Percentiles rank a stretch among this genome's conserved stretches.
Evolutionary conservation across 2,113 vertebrate genomes (phyloP).

Genomic region (Amphilophus citrinellus): DNA sequence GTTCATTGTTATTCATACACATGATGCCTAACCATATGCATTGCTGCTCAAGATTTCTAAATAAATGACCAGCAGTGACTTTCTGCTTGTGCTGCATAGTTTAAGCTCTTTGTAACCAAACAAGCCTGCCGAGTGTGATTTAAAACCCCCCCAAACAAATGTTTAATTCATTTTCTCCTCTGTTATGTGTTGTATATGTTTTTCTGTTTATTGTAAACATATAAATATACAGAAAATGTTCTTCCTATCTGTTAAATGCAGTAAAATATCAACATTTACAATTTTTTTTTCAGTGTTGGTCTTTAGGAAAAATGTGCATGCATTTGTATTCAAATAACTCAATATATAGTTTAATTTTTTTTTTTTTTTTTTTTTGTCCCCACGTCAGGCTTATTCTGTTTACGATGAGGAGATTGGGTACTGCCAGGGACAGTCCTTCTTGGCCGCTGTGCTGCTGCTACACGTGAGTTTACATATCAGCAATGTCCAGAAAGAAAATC

Average conservation of each 20-base stretch:
- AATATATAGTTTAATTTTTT: neutral
- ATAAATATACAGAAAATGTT: neutral
- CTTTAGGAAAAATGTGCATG: too few relatives aligned
- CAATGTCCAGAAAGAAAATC: neutral
- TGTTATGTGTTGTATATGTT: neutral
- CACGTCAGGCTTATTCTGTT: conserved; percentile 93
- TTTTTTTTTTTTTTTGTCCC: neutral
- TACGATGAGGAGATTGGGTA: conserved; percentile 99
- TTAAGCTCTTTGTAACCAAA: neutral
- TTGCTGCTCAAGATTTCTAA: neutral
- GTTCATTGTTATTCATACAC: neutral
- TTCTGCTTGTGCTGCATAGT: neutral
- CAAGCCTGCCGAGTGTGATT: neutral
- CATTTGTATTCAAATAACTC: too few relatives aligned
- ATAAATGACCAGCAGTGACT: neutral
- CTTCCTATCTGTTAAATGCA: neutral
- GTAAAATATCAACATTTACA: neutral
- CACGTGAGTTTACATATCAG: conserved; percentile 87
- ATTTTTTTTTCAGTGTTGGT: neutral
- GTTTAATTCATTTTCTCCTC: too few relatives aligned
- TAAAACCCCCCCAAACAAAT: too few relatives aligned
- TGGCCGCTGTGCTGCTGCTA: conserved; percentile 96
- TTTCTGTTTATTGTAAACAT: neutral
- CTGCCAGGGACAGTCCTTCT: conserved; percentile 98
- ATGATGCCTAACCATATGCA: neutral